Evolutionary conservation across 2,797 vertebrate genomes (phyloP), one percentile per base, ranked within the genome.

Genomic region (Sorex maritimensis): DNA sequence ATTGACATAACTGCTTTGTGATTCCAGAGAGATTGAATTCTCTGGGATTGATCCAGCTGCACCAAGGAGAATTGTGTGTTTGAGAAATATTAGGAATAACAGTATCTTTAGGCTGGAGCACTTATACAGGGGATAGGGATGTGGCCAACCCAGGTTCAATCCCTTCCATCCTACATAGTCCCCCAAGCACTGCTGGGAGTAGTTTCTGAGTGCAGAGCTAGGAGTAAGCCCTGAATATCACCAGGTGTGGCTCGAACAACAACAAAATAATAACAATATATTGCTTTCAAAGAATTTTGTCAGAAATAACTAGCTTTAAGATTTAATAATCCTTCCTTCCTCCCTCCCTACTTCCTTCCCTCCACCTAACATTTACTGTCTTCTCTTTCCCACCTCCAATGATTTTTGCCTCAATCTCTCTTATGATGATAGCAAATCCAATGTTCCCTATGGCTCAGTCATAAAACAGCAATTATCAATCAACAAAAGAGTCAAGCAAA

Each of bases 401-500:
- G 63, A 65, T 11, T 28, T 65, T 65, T 65, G 65, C 58, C 15
- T 19, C 19, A 61, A 61, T 19, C 9, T 86, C 21, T 95, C 52
- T 85, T 90, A n/a, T 52, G 65, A 67, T 63, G 74, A 92, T 82
- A 28, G 83, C 92, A 84, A 94, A 34, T 85, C 69, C 41, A 95
- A 81, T n/a, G 52, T 55, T 95, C 92, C 88, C 67, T 13, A 81
- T 21, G 75, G 38, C 96, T 95, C 84, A 92, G 92, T 52, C 44
- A 63, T 89, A 81, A 95, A 89, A 96, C 91, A 9, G 34, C 24
- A 90, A 84, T 87, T 97, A 68, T 95, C 71, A 90, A 74, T 74
- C 38, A 44, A 44, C 5, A 44, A 44, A 44, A 44, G 41, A 44
- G 7, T 44, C 41, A 44, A 44, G 41, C 41, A 44, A 44, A 44